These are phyloP conservation scores for Melanostigma gelatinosum DNA, from an alignment of 2,113 vertebrate genomes.

Conservation along the genomic window DNA sequence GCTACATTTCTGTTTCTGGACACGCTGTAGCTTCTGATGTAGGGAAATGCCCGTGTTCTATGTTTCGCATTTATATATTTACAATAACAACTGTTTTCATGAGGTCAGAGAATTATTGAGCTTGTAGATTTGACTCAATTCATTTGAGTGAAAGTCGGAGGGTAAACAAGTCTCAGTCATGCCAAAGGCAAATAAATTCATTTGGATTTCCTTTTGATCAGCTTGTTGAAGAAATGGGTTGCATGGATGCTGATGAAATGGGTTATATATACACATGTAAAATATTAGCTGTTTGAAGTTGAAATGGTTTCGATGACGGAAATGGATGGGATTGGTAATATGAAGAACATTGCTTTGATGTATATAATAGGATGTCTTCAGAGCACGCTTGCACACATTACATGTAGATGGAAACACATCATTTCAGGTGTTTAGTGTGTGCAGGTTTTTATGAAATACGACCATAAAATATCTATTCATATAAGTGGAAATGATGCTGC, in stretches of 20 bases:
- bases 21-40: constrained; percentile 11
- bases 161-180: constrained; percentile 52
- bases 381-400: neutral
- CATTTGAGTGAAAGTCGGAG: constrained; percentile 45
- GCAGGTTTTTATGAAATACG: neutral
- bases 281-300: constrained; percentile 59
- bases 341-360: constrained; percentile 54
- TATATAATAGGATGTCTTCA: constrained; percentile 36
- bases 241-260: constrained; percentile 41
- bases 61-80: constrained; percentile 50
- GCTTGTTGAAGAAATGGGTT: constrained; percentile 32
- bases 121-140: constrained; percentile 54
- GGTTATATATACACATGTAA: constrained; percentile 44
- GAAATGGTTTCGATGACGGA: constrained; percentile 36
- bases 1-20: constrained; percentile 8
- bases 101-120: constrained; percentile 48
- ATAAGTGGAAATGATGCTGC: constrained; percentile 5
- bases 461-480: neutral
- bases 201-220: constrained; percentile 63
- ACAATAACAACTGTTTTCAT: constrained; percentile 49
- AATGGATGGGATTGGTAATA: constrained; percentile 46
- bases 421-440: neutral
- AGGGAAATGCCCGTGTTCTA: constrained; percentile 8
- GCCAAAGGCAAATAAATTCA: constrained; percentile 48
- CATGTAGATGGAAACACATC: constrained; percentile 11